Conservation (phyloP, 2,113 vertebrate species). For the Papio anubis region DNA sequence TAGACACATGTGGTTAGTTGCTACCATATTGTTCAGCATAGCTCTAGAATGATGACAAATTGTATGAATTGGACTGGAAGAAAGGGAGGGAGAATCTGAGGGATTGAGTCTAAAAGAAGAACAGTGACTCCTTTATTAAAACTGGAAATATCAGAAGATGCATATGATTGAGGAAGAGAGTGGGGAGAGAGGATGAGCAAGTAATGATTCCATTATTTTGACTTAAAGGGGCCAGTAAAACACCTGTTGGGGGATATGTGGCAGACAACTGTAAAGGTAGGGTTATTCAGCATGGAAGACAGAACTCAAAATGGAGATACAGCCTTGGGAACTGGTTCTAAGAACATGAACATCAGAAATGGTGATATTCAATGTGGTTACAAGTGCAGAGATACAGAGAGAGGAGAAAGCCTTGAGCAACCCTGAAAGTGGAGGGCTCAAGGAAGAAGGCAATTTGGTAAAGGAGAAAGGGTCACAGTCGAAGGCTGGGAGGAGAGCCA, state of each 20-base stretch:
- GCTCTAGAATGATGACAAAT: background rate
- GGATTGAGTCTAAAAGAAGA: background rate
- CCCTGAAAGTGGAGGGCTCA: background rate
- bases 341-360: background rate
- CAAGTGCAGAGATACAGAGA: background rate
- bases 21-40: background rate
- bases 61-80: background rate
- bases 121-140: background rate
- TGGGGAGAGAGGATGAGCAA: background rate
- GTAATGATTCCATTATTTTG: background rate
- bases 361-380: background rate
- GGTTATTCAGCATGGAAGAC: background rate
- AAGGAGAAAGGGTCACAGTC: background rate
- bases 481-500: background rate
- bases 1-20: background rate
- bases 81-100: background rate
- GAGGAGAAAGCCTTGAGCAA: background rate
- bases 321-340: background rate
- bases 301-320: background rate
- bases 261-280: background rate
- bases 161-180: background rate
- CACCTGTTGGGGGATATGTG: background rate
- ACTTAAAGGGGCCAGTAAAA: background rate
- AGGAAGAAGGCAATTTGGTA: background rate
- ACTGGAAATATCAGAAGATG: background rate